These are phyloP conservation scores for Patella vulgata DNA, from an alignment of 1,140 invertebrate genomes.

Conservation along the genomic window DNA sequence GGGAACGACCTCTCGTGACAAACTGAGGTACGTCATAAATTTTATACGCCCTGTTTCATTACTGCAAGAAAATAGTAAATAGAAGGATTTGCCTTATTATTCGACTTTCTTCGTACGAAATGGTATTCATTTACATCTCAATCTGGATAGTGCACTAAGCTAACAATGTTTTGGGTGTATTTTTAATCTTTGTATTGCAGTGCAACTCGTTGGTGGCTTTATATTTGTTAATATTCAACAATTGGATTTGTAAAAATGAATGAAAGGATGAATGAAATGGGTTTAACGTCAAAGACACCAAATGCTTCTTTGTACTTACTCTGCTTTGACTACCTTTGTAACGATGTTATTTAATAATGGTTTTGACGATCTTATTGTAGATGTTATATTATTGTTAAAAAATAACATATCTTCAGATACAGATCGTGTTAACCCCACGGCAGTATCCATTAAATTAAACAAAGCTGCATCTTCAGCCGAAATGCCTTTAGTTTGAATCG, in stretches of 20 bases:
- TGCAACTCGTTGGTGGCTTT: no score
- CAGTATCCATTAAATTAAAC: slow-evolving; percentile 30
- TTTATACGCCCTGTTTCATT: slow-evolving; percentile 23
- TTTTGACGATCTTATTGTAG: slow-evolving; percentile 8
- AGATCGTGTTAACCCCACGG: neutral
- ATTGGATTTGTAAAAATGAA: no score
- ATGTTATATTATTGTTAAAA: slow-evolving; percentile 22
- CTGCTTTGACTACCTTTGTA: slow-evolving; percentile 9
- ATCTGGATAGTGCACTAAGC: no score
- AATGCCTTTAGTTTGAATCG: slow-evolving; percentile 24
- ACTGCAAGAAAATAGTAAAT: slow-evolving; percentile 17
- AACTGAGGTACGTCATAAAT: slow-evolving; percentile 35
- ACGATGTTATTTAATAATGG: slow-evolving; percentile 24
- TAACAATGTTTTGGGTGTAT: no score
- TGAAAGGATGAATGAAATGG: no score
- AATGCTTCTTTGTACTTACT: slow-evolving; percentile 10
- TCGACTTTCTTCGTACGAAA: no score
- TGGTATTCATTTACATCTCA: no score
- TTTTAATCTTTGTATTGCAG: no score
- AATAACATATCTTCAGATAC: slow-evolving; percentile 21
- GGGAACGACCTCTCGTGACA: slow-evolving; percentile 21
- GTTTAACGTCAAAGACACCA: no score
- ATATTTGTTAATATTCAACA: no score
- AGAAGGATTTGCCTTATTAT: no score
- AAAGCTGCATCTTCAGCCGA: slow-evolving; percentile 10